Evolutionary conservation across 53 echinoderm and acorn worm genomes (phyloP).

Genomic region (Stichopus horrens): DNA sequence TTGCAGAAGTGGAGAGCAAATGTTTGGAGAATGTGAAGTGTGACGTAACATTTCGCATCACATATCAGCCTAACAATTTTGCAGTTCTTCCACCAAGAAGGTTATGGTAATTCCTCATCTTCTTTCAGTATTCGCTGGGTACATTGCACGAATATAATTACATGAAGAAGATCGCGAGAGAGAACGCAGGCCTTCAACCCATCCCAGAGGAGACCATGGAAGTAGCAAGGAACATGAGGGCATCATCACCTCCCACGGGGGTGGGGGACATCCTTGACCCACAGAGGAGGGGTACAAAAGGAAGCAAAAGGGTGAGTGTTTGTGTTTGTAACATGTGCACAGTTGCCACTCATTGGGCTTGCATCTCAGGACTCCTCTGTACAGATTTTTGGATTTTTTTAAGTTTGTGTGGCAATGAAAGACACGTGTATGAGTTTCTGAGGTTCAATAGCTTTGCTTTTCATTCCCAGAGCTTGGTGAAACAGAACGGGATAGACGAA

Average conservation of each 20-base stretch:
- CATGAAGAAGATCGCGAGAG: conserved; percentile 74
- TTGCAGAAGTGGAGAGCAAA: too few species aligned
- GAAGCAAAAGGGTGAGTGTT: conserved; percentile 8
- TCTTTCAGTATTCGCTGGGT: conserved; percentile 76
- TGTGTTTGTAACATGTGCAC: neutral
- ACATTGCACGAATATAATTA: conserved; percentile 59
- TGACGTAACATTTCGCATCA: too few species aligned
- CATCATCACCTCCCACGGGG: conserved; percentile 93
- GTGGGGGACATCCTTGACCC: conserved; percentile 84
- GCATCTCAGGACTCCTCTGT: too few species aligned
- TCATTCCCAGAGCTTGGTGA: conserved; percentile 77
- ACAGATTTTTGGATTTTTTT: too few species aligned
- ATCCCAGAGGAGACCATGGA: conserved; percentile 83
- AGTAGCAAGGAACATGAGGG: conserved; percentile 93
- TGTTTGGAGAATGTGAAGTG: too few species aligned
- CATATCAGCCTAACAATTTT: too few species aligned
- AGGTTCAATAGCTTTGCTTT: too few species aligned
- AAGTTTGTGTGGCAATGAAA: too few species aligned
- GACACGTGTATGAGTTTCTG: too few species aligned
- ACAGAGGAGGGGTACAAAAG: conserved; percentile 48
- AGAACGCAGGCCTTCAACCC: conserved; percentile 57
- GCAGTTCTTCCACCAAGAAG: neutral
- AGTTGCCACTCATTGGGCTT: too few species aligned
- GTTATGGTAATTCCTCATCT: neutral
- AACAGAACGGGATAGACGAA: conserved; percentile 97